Evolutionary conservation across 2,888 invertebrate genomes (phyloP), one percentile per base, ranked within the genome.

Genomic region (Caradrina clavipalpis): DNA sequence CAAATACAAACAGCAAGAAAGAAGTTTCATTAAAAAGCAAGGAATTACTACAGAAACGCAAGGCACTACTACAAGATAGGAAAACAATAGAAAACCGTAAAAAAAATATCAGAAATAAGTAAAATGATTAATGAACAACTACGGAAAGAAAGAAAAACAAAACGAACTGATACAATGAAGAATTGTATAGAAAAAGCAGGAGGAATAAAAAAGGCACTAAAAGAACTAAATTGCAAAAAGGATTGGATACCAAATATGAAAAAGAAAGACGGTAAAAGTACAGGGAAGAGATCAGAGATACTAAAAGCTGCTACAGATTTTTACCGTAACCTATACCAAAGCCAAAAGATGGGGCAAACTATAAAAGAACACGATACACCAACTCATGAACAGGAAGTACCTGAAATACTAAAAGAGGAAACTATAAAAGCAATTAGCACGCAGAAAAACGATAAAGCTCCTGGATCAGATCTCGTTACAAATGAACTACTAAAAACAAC

Each of bases 361-460:
- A n/a, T n/a, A n/a, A n/a, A n/a, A n/a, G n/a, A n/a, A n/a, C n/a
- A n/a, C n/a, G n/a, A n/a, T n/a, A n/a, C n/a, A n/a, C n/a, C n/a
- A n/a, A n/a, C n/a, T n/a, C n/a, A n/a, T n/a, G n/a, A n/a, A n/a
- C n/a, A n/a, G n/a, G n/a, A n/a, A n/a, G n/a, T n/a, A n/a, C n/a
- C n/a, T n/a, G n/a, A n/a, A 31, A 54, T 54, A 17, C 54, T 54
- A 54, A 31, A 22, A 1, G 4, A 8, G 10, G 54, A 54, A 54
- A 54, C 31, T 31, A 31, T 31, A 31, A 22, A 31, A 54, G 6
- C 31, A 17, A 54, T 54, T 17, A 6, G 31, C 3, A 10, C 54
- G 8, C 54, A 54, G n/a, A 54, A 54, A 31, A 26, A 31, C 5
- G 54, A 54, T n/a, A 54, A 54, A 11, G 54, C 54, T 31, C 54